Evolutionary conservation across 1,140 invertebrate genomes (phyloP).

Genomic region (Plutomurus gul): DNA sequence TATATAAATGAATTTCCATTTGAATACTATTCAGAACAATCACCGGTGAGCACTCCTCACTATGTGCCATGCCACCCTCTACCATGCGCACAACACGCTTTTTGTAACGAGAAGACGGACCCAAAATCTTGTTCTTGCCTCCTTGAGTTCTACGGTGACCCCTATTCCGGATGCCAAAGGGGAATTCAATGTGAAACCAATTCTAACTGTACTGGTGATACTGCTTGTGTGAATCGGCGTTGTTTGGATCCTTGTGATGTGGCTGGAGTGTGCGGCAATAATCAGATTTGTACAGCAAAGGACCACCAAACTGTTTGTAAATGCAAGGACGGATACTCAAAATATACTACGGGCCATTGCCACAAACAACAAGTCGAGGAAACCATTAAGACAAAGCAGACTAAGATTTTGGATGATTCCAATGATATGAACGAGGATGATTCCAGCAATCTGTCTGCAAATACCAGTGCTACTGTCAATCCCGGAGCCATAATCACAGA

Average conservation of each 20-base stretch:
- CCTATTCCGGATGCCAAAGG: background rate
- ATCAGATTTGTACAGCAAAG: background rate
- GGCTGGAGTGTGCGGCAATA: background rate
- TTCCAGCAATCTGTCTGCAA: too few species aligned
- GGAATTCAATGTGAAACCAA: background rate
- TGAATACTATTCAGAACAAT: too few species aligned
- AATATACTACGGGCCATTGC: background rate
- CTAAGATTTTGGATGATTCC: background rate
- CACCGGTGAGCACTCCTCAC: too few species aligned
- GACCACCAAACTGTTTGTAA: background rate
- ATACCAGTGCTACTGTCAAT: too few species aligned
- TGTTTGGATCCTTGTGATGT: background rate
- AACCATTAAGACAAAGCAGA: background rate
- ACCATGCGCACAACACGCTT: background rate
- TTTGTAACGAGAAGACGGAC: background rate
- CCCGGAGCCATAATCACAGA: too few species aligned
- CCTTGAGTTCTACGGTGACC: background rate
- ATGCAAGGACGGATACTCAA: background rate
- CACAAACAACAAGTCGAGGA: background rate
- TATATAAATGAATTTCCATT: too few species aligned
- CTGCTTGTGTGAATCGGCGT: background rate
- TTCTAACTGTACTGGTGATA: background rate
- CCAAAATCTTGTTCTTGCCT: background rate
- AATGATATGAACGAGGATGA: background rate
- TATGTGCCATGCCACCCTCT: background rate